These are phyloP conservation scores for Drosophila saltans DNA, from an alignment of 1,140 invertebrate genomes.

Conservation along the genomic window DNA sequence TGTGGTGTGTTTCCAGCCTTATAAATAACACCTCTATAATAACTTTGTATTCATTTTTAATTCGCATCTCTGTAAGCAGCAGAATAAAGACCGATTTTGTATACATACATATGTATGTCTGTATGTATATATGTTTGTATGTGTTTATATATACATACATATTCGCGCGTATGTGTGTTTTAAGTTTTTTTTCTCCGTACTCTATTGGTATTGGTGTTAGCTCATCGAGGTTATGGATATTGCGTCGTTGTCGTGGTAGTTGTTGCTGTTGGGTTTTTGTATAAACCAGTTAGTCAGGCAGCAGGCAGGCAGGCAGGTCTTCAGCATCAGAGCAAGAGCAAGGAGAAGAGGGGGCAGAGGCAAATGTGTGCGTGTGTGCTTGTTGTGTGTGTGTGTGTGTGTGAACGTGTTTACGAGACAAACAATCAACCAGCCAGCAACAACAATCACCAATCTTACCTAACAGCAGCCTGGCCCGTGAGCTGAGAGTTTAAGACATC, in stretches of 20 bases:
- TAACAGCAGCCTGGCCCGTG: conserved; percentile 60
- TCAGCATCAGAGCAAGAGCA: conserved; percentile 61
- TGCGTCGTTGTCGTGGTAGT: conserved; percentile 64
- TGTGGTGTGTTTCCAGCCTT: conserved; percentile 33
- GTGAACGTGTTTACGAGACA: conserved; percentile 73
- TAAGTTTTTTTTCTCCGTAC: not conserved
- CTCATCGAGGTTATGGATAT: conserved; percentile 81
- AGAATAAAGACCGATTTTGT: conserved; percentile 56
- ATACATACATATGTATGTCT: not conserved
- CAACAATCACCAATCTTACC: conserved; percentile 65
- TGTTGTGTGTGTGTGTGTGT: conserved; percentile 45
- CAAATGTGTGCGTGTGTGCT: not conserved
- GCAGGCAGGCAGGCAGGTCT: conserved; percentile 56
- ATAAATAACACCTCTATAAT: conserved; percentile 79
- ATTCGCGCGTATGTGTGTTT: conserved; percentile 16
- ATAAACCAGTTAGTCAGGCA: conserved; percentile 75
- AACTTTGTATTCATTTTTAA: conserved; percentile 77
- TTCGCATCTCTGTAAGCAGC: conserved; percentile 66
- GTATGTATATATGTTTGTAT: conserved; percentile 16
- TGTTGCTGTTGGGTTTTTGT: conserved; percentile 50
- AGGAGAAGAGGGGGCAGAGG: not conserved
- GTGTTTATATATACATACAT: not conserved
- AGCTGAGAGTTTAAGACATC: conserved; percentile 39
- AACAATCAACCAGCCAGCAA: conserved; percentile 42
- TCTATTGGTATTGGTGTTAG: conserved; percentile 69